A percentile compares a stretch with the other conserved stretches of the same genome.
phyloP scores from a whole-genome alignment of 2,113 vertebrate species.

The Muntiacus muntjak region DNA sequence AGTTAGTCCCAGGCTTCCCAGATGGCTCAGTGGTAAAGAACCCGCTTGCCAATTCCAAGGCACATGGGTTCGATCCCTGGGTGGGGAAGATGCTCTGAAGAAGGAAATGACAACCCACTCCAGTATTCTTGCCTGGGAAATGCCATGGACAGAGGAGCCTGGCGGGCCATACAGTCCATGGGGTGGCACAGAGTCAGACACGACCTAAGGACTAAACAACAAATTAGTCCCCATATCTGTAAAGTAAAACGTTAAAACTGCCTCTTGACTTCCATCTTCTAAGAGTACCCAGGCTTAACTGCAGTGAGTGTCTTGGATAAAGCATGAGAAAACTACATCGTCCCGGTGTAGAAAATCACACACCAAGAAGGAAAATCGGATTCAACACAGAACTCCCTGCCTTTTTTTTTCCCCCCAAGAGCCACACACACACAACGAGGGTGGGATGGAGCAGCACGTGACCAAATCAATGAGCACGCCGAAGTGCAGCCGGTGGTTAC shows the following conservation, averaged over 20 bases:
- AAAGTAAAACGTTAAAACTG: background rate
- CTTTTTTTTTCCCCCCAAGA: background rate
- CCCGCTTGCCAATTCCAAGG: background rate
- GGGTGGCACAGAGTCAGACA: background rate
- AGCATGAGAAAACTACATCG: background rate
- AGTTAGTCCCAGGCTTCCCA: background rate
- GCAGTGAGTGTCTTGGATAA: background rate
- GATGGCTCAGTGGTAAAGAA: background rate
- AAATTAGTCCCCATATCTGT: background rate
- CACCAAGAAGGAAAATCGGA: background rate
- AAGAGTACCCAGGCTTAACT: background rate
- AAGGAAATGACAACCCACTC: background rate
- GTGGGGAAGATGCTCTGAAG: background rate
- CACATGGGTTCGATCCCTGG: background rate
- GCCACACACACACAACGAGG: background rate
- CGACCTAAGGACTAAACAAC: background rate
- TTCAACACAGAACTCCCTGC: background rate
- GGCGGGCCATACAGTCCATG: background rate
- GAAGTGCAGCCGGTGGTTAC: background rate
- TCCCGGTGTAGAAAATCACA: background rate
- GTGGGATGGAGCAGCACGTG: constrained; percentile 7
- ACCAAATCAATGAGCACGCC: background rate
- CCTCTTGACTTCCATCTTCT: background rate
- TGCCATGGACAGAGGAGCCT: background rate
- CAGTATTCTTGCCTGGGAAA: background rate